These are phyloP conservation scores for Plusia festucae DNA, from an alignment of 2,888 invertebrate species.

Conservation along the genomic window DNA sequence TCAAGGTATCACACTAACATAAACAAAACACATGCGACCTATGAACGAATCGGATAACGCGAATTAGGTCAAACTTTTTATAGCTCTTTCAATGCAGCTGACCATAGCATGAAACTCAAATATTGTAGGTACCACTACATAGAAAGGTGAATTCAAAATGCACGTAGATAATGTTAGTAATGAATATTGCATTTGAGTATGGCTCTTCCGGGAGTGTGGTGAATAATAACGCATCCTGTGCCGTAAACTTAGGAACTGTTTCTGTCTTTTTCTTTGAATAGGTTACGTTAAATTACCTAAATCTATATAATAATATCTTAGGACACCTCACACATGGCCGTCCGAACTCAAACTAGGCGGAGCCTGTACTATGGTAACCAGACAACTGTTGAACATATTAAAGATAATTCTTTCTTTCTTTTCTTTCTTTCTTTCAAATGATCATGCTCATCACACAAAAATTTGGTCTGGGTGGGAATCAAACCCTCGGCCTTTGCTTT, in stretches of 20 bases:
- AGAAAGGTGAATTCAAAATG: not conserved
- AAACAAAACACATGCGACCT: not conserved
- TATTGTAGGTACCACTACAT: not conserved
- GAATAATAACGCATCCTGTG: not conserved
- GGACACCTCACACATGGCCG: too few species aligned
- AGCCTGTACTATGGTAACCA: too few species aligned
- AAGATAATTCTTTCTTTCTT: too few species aligned
- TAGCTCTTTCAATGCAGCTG: not conserved
- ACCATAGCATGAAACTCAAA: not conserved
- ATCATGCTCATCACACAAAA: too few species aligned
- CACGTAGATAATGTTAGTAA: not conserved
- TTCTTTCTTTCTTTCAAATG: too few species aligned
- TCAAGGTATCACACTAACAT: not conserved
- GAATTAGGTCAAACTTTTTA: not conserved
- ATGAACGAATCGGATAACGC: not conserved
- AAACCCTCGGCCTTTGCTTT: too few species aligned
- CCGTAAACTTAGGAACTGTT: not conserved
- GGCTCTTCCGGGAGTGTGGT: not conserved
- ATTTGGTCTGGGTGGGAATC: too few species aligned
- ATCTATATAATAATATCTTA: too few species aligned
- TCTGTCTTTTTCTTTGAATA: not conserved
- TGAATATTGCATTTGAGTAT: not conserved
- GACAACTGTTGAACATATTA: too few species aligned
- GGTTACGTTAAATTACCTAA: too few species aligned
- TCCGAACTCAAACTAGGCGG: too few species aligned